Base-by-base conservation (phyloP, 2,888 invertebrate species). In the Diabrotica balteata region DNA sequence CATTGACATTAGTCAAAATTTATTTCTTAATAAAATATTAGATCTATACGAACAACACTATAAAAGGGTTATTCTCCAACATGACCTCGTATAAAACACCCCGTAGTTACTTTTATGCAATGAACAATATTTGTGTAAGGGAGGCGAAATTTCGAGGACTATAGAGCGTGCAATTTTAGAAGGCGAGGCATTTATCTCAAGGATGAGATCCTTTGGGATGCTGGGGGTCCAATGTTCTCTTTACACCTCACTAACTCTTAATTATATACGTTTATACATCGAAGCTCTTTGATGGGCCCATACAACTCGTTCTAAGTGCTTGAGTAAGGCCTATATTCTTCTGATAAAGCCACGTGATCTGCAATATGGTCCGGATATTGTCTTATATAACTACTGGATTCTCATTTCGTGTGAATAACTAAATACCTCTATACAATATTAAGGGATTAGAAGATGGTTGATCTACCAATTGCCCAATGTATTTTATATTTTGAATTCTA, bases 181-280 rank as follows among this genome's bases (percentile, higher is more conserved):
- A 70, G 73, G 71, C 72, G 72, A 67, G 59, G 73, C 74, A 75
- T 78, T 78, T 78, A 78, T 76, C 80, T 80, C 76, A 74, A 75
- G 79, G 79, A 80, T 79, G 80, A 81, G 79, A 79, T 80, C 80
- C 80, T 77, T 71, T 54, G 80, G 77, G 80, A 79, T 75, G 74
- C 75, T 47, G 47, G 45, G 74, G 77, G 78, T 78, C 76, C 79
- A 78, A 76, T 80, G 79, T 80, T 81, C 78, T 76, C 80, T 81
- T 82, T 79, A 81, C 81, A 82, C 82, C 81, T 81, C 82, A 80
- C 82, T 82, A 80, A 80, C 77, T 80, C 81, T 81, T 82, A 82
- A 82, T 82, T 82, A 81, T 81, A 78, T 55, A 78, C 75, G 77
- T 76, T 79, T 76, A 77, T 75, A 78, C 70, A 74, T 73, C 72